Percentiles rank a stretch among this genome's conserved stretches.
These are phyloP conservation scores for Erynnis tages DNA, from an alignment of 2,888 invertebrate species.

Conservation along the genomic window DNA sequence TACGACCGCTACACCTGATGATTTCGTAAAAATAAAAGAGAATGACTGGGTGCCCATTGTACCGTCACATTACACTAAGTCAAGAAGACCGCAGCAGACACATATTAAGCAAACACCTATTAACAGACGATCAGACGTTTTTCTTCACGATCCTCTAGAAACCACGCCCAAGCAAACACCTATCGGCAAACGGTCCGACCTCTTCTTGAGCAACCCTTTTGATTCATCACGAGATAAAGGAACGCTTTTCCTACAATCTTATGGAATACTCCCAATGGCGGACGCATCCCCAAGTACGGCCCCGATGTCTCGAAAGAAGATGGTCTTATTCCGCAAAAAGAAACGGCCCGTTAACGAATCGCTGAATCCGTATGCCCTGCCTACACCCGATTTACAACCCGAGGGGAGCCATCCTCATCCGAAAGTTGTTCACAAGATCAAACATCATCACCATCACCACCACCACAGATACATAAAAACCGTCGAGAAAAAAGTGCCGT, in stretches of 20 bases:
- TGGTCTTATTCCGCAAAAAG: constrained; percentile 53
- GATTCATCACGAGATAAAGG: constrained; percentile 37
- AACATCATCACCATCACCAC: constrained; percentile 85
- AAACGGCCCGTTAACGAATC: constrained; percentile 52
- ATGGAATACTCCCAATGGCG: constrained; percentile 57
- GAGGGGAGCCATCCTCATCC: constrained; percentile 52
- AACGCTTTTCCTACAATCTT: constrained; percentile 57
- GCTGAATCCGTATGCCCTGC: neutral
- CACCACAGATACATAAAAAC: constrained; percentile 84
- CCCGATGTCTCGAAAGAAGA: constrained; percentile 49
- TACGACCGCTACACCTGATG: constrained; percentile 44
- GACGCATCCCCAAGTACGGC: constrained; percentile 39
- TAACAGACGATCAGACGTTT: neutral
- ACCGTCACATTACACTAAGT: constrained; percentile 60
- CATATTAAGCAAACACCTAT: constrained; percentile 34
- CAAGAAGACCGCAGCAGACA: constrained; percentile 38
- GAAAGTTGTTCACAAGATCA: constrained; percentile 65
- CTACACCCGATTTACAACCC: constrained; percentile 47
- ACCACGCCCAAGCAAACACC: constrained; percentile 1
- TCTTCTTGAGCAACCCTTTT: constrained; percentile 2
- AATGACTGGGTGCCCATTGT: constrained; percentile 75
- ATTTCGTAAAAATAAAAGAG: constrained; percentile 48
- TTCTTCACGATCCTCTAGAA: neutral
- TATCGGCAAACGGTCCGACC: constrained; percentile 16
- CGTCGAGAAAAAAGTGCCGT: constrained; percentile 77